Evolutionary conservation across 2,797 vertebrate species (phyloP), one percentile per base, ranked within the genome.

Genomic region (Jordanella pulchra): DNA sequence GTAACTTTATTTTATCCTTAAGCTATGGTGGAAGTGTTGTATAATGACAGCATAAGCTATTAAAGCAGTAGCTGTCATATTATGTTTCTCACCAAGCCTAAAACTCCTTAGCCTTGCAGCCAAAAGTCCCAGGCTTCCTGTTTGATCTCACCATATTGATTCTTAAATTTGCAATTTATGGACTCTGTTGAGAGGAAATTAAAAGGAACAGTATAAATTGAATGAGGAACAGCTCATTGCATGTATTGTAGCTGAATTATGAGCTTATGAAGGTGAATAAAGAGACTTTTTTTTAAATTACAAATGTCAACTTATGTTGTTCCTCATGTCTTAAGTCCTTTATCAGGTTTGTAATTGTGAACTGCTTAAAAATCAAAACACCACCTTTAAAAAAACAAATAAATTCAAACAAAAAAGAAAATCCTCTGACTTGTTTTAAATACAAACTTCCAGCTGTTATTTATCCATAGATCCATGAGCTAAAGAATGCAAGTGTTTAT

Each of bases 381-480:
- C n/a, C n/a, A n/a, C n/a, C n/a, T n/a, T n/a, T n/a, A n/a, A n/a
- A 53, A 48, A 39, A 71, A 21, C 18, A 7, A 3, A 25, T 23
- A 18, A 55, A 45, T 72, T 3, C 21, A 30, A 10, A 7, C 35
- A 63, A 2, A 42, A 61, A 6, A n/a, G 23, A 39, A n/a, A 45
- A 61, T 15, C 60, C 13, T 63, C 60, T 0, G 15, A 0, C 18
- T 45, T n/a, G 21, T 48, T 56, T 65, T 61, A 56, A 67, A 66
- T 77, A 30, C 73, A 63, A 44, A 5, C 15, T 10, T 27, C 32
- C 61, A 13, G 66, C 68, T 76, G 71, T 64, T 61, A 15, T 68
- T 67, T 74, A 73, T 80, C 73, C 73, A 81, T 76, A 63, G 61
- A 76, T 42, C 32, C 50, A 1, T 4, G 64, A 78, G 51, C 68